Evolutionary conservation across 2,113 vertebrate genomes (phyloP), one percentile per base, ranked within the genome.

Genomic region (Calidris pygmaea): DNA sequence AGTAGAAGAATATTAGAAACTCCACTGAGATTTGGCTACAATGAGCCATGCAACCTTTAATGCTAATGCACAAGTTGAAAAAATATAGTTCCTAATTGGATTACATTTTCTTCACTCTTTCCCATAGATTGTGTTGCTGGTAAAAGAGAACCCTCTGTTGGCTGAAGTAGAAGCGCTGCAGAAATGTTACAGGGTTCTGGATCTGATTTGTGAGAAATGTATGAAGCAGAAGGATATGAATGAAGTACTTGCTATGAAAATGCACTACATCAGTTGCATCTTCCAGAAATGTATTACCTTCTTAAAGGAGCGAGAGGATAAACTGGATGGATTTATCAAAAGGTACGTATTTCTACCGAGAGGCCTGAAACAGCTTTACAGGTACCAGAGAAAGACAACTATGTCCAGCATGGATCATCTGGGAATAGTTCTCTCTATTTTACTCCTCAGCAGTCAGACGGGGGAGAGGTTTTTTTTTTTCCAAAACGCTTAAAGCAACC

Each of bases 211-310:
- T 72, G 99, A 99, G 98, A 99, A 99, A 80, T 99, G 99, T 91
- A 99, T 99, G 98, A 99, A 99, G 96, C 99, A 99, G 94, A 98
- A 98, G 97, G 99, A 99, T 68, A 99, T 99, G 99, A 99, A 99
- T 81, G 99, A 99, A 98, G 99, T 99, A n/a, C 97, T 99, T 82
- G 99, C 99, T 93, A 98, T 99, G 98, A 99, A 99, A 98, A 99
- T 99, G 99, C 99, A 99, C 96, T 99, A 99, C 94, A 98, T 99
- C 96, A 99, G 99, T 93, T 99, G 99, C 50, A 97, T 99, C 96
- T 98, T 99, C 89, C 98, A 99, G 87, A 99, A 99, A 91, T 99
- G 99, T 30, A 96, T 98, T 56, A 97, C 92, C 9, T 99, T 99
- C 98, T 97, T 99, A 68, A 99, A 98, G 75, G 99, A 99, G 41